Conservation (phyloP, 2,113 vertebrate species). For the Sphyrna mokarran region DNA sequence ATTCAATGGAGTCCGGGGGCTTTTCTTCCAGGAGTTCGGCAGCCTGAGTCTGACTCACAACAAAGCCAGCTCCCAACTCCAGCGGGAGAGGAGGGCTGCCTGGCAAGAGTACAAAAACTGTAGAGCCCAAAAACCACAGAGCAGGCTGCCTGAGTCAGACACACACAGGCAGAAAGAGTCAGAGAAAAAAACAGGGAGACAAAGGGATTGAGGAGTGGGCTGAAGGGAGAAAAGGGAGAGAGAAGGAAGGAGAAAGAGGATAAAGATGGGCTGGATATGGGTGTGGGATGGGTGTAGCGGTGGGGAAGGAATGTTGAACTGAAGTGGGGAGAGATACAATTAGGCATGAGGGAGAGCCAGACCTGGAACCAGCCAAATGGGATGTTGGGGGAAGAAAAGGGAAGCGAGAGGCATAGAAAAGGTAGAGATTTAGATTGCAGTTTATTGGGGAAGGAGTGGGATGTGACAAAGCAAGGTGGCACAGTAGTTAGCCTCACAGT, state of each 20-base stretch:
- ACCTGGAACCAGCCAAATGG: not conserved
- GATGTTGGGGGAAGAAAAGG: not conserved
- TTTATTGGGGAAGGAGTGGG: no score
- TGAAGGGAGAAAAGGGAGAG: not conserved
- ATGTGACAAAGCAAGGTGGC: not conserved
- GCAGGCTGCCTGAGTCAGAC: not conserved
- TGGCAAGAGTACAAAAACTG: constrained; percentile 27
- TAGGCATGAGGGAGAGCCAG: not conserved
- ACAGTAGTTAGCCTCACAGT: no score
- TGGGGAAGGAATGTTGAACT: not conserved
- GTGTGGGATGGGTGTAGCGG: no score
- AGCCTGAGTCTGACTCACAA: not conserved
- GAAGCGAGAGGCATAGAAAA: not conserved
- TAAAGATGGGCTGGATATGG: not conserved
- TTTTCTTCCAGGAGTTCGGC: not conserved
- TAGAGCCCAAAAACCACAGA: constrained; percentile 13
- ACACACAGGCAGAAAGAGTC: not conserved
- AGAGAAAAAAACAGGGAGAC: not conserved
- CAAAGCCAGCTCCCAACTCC: constrained; percentile 1
- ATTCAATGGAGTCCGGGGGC: not conserved
- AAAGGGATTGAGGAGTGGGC: not conserved
- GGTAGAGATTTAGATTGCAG: not conserved
- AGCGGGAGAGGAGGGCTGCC: not conserved
- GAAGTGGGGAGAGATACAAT: no score
- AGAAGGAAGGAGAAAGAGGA: not conserved